Evolutionary conservation across 1,140 invertebrate species (phyloP).

Genomic region (Dendrolimus kikuchii): DNA sequence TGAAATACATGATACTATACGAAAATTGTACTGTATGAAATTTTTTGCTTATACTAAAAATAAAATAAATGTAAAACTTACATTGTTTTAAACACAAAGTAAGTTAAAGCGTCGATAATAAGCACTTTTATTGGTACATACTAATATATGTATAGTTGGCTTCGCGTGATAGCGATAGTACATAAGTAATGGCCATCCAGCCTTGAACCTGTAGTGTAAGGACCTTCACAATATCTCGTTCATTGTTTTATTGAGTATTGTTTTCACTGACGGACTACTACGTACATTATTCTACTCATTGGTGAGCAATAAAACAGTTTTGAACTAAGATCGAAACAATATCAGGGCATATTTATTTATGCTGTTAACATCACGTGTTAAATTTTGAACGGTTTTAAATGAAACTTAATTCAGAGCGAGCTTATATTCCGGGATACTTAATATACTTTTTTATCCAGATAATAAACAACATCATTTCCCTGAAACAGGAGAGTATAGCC

Average conservation of each 20-base stretch:
- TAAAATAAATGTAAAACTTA: too few species aligned
- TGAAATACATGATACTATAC: too few species aligned
- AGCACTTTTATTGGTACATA: not conserved
- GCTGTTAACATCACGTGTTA: not conserved
- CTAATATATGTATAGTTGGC: constrained; percentile 10
- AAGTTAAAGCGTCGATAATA: too few species aligned
- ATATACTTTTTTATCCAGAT: too few species aligned
- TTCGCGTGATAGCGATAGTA: constrained; percentile 39
- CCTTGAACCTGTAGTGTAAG: constrained; percentile 56
- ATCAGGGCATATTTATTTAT: not conserved
- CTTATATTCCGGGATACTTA: too few species aligned
- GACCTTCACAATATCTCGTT: constrained; percentile 35
- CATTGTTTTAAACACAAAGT: too few species aligned
- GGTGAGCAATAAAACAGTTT: not conserved
- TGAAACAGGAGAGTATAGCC: too few species aligned
- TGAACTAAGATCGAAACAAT: not conserved
- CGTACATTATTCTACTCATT: constrained; percentile 4
- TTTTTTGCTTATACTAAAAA: too few species aligned
- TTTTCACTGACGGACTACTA: constrained; percentile 17
- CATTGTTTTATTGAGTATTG: constrained; percentile 33
- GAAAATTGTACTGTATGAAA: too few species aligned
- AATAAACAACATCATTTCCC: too few species aligned
- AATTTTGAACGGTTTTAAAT: too few species aligned
- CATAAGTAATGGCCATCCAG: constrained; percentile 30
- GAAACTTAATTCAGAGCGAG: too few species aligned